phyloP scores from a whole-genome alignment of 2,888 invertebrate species.

The Linnaemya vulpina region DNA sequence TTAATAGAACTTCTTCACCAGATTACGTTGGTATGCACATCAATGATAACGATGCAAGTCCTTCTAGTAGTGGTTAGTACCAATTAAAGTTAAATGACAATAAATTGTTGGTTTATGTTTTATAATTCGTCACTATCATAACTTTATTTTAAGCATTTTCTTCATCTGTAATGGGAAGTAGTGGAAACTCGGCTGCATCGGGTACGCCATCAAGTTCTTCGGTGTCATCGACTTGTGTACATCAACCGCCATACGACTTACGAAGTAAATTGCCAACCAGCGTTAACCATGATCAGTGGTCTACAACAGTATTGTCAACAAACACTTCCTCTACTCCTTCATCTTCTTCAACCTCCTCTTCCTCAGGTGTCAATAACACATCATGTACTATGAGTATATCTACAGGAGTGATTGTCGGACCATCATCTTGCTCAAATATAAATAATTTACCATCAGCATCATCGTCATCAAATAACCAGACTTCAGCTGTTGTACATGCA shows the following conservation, averaged over 20 bases:
- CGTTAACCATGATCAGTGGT: conserved; percentile 81
- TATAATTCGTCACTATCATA: neutral
- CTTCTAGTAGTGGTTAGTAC: conserved; percentile 67
- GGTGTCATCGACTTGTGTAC: conserved; percentile 83
- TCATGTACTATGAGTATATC: conserved; percentile 52
- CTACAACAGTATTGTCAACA: conserved; percentile 82
- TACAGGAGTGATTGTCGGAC: conserved; percentile 74
- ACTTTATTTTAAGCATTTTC: conserved; percentile 55
- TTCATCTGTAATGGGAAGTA: conserved; percentile 45
- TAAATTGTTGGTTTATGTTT: neutral
- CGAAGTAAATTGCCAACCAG: conserved; percentile 87
- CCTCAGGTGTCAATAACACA: conserved; percentile 83
- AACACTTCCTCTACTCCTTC: conserved; percentile 79
- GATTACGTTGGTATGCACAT: conserved; percentile 68
- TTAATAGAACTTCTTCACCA: conserved; percentile 54
- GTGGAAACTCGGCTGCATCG: conserved; percentile 59
- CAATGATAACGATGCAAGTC: conserved; percentile 61
- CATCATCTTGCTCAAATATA: conserved; percentile 67
- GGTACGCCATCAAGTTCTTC: conserved; percentile 72
- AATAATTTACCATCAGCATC: conserved; percentile 46
- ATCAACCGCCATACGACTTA: conserved; percentile 95
- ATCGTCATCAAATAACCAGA: conserved; percentile 66
- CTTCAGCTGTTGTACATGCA: conserved; percentile 79
- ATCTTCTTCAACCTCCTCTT: conserved; percentile 54
- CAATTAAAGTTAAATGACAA: neutral